Evolutionary conservation across 2,113 vertebrate genomes (phyloP), one percentile per base, ranked within the genome.

Genomic region (Apteryx mantelli): DNA sequence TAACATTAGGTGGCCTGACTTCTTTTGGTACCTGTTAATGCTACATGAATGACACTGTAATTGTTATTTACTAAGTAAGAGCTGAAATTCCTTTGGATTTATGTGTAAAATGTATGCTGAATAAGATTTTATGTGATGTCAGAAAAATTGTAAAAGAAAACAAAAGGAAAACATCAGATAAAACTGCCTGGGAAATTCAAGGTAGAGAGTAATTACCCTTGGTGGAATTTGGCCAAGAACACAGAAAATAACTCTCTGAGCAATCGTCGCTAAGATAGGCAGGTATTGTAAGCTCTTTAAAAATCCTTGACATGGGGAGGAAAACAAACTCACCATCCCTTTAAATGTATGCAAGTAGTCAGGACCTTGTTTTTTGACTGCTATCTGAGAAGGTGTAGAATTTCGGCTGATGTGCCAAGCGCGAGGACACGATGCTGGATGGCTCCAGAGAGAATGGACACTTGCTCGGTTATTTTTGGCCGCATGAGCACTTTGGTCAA

Each of bases 381-480:
- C 69, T 56, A 7, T 55, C 61, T 52, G 86, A 69, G 86, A 55
- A 95, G 88, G 96, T 95, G 83, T 97, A 8, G 61, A 7, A 34
- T 97, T 94, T 65, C 91, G 2, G 60, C 77, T 61, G 77, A 61
- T 2, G 32, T 94, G 96, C 96, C 95, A 95, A 86, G 85, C 8
- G 1, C 4, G 16, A 58, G 80, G 64, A 25, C 17, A 5, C 3
- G 64, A 44, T 77, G 80, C 86, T 58, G 6, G 73, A 4, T 83
- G 86, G 30, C 76, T 91, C 85, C 44, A 18, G 32, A 12, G 60
- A 25, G 76, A 85, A 61, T 61, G 94, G 95, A 68, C 73, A 36
- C 71, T 92, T 3, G 55, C 82, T 38, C 6, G 25, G 86, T 78
- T 97, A 93, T 96, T 97, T 97, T 89, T 87, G 94, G 86, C 66